phyloP scores from a whole-genome alignment of 2,888 invertebrate species.

The Andrena bucephala region DNA sequence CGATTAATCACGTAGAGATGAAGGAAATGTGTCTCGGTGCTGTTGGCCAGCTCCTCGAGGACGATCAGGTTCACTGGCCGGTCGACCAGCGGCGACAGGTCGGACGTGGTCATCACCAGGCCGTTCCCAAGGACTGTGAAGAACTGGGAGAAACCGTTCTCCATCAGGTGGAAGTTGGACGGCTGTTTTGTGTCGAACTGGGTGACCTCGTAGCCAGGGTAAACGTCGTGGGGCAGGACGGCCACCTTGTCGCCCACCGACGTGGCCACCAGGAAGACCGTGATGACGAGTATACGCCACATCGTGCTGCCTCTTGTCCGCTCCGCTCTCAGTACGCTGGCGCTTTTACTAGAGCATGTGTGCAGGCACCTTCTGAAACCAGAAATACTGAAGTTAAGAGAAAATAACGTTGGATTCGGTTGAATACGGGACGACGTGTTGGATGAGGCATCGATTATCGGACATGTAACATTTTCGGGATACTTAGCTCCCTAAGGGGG shows the following conservation, averaged over 20 bases:
- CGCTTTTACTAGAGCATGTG: constrained; percentile 81
- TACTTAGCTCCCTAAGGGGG: too few species aligned
- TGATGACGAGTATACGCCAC: constrained; percentile 77
- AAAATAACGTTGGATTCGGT: neutral
- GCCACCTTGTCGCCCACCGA: constrained; percentile 79
- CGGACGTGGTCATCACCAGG: constrained; percentile 95
- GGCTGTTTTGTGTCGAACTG: constrained; percentile 86
- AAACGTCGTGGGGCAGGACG: constrained; percentile 95
- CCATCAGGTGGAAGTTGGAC: constrained; percentile 89
- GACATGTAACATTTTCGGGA: too few species aligned
- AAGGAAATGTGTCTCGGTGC: constrained; percentile 92
- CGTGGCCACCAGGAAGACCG: constrained; percentile 71
- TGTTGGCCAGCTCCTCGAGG: constrained; percentile 92
- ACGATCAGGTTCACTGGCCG: constrained; percentile 93
- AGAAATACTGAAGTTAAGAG: neutral
- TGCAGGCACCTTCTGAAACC: constrained; percentile 66
- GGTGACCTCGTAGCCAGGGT: constrained; percentile 95
- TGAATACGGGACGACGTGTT: too few species aligned
- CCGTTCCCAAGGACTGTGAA: constrained; percentile 95
- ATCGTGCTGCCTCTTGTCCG: constrained; percentile 74
- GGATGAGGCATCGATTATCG: too few species aligned
- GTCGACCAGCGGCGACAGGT: constrained; percentile 92
- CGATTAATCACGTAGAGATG: constrained; percentile 94
- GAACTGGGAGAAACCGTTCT: constrained; percentile 93
- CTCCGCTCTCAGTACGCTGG: constrained; percentile 47